Evolutionary conservation across 2,113 vertebrate genomes (phyloP), one percentile per base, ranked within the genome.

Genomic region (Charadrius vociferus): DNA sequence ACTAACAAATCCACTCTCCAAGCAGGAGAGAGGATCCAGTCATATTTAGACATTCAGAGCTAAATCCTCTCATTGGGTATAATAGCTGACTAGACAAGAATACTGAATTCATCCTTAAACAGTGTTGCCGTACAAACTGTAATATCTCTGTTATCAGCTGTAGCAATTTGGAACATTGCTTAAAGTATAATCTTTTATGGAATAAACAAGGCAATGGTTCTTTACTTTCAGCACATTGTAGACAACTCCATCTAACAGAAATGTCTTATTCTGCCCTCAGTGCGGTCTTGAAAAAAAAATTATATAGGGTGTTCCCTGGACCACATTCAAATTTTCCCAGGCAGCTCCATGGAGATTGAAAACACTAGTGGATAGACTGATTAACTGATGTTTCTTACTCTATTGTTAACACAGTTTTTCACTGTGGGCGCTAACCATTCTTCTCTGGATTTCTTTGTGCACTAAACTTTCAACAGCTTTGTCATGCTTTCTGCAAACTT

Each of bases 401-500:
- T 95, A 41, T 86, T 86, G 50, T 59, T 70, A 92, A n/a, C 37
- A 7, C 12, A 63, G 18, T 78, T 81, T 93, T 90, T 89, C 82
- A 61, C 61, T 20, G 45, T 10, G 17, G 37, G 68, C 61, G 93
- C 29, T 77, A 88, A 62, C 63, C 19, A 55, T 77, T 94, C 39
- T 79, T 55, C 39, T 49, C 10, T 50, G 10, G 0, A n/a, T 29
- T 78, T 86, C 84, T 72, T 45, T 18, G 27, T 78, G 49, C 50
- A 71, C 55, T 88, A 59, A 86, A 91, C 59, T 61, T 77, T 90
- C 39, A 78, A 43, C 37, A 59, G 50, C 47, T 88, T 88, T 86
- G 72, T 78, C 86, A 39, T 63, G 43, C 72, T 75, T 84, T 93
- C 83, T 91, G 65, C 92, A 91, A 61, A 81, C 65, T 90, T 88